phyloP scores from a whole-genome alignment of 2,888 invertebrate species.

The Linnaemya tessellans region DNA sequence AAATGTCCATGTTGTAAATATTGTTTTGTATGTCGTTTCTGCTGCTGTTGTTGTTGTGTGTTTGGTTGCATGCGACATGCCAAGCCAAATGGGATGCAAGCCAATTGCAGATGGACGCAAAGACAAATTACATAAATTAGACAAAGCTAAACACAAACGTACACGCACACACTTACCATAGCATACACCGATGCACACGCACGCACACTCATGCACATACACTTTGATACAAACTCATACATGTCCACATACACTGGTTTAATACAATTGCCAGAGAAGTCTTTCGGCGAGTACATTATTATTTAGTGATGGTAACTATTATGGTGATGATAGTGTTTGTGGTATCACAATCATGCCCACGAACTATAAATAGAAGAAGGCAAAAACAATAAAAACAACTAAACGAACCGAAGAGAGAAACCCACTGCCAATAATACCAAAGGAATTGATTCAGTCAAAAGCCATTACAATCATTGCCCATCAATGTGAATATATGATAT shows the following conservation, averaged over 20 bases:
- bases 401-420: slow-evolving; percentile 37
- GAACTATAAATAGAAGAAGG: slow-evolving; percentile 38
- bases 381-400: slow-evolving; percentile 33
- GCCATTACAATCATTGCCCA: slow-evolving; percentile 71
- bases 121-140: slow-evolving; percentile 74
- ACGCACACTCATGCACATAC: background rate
- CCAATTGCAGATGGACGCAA: slow-evolving; percentile 72
- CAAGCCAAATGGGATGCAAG: slow-evolving; percentile 71
- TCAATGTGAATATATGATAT: slow-evolving; percentile 66
- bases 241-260: background rate
- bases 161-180: slow-evolving; percentile 19
- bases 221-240: background rate
- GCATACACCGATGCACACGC: background rate
- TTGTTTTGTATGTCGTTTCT: slow-evolving; percentile 46
- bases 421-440: slow-evolving; percentile 63
- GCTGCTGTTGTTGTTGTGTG: slow-evolving; percentile 11
- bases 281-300: slow-evolving; percentile 64
- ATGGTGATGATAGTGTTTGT: slow-evolving; percentile 71
- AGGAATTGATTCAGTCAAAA: slow-evolving; percentile 72
- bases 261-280: slow-evolving; percentile 44
- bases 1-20: slow-evolving; percentile 61
- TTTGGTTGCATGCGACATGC: slow-evolving; percentile 70
- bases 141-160: slow-evolving; percentile 49
- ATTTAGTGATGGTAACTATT: slow-evolving; percentile 67
- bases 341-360: slow-evolving; percentile 62